These are phyloP conservation scores for Labeo rohita DNA, from an alignment of 2,113 vertebrate species.

Conservation along the genomic window DNA sequence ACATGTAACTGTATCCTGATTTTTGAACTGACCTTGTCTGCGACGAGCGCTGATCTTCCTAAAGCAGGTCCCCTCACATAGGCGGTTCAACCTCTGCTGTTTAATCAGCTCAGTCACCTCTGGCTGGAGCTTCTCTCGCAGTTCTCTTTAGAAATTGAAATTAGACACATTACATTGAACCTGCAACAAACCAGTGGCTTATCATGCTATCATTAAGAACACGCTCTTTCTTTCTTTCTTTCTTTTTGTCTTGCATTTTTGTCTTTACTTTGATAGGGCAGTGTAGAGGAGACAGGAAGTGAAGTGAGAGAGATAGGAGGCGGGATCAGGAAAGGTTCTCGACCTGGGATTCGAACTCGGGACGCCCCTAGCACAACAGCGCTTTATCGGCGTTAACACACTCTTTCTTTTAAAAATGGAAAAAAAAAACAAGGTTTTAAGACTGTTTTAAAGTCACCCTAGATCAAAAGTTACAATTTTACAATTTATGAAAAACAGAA, in stretches of 20 bases:
- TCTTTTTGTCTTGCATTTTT: too few species aligned
- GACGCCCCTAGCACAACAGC: too few species aligned
- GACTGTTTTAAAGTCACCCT: neutral
- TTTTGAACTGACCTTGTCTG: slow-evolving; percentile 86
- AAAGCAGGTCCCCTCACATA: slow-evolving; percentile 97
- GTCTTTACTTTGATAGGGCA: too few species aligned
- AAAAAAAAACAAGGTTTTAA: neutral
- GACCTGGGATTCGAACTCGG: too few species aligned
- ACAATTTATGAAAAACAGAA: too few species aligned
- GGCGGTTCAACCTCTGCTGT: slow-evolving; percentile 93
- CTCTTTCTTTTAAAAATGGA: neutral
- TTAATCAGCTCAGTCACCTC: slow-evolving; percentile 98
- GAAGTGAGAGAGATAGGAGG: too few species aligned
- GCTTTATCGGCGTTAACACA: neutral
- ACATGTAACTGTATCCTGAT: neutral
- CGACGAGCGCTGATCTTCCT: slow-evolving; percentile 94
- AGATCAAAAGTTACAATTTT: neutral
- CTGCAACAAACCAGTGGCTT: neutral
- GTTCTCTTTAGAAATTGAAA: slow-evolving; percentile 74
- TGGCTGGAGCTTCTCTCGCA: slow-evolving; percentile 98
- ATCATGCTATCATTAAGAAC: neutral
- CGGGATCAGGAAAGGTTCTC: too few species aligned
- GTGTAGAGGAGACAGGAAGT: too few species aligned
- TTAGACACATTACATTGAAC: neutral
- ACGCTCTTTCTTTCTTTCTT: too few species aligned